These are phyloP conservation scores for Dendronephthya gigantea DNA, from an alignment of 64 coral and sea anemone species.

Conservation along the genomic window DNA sequence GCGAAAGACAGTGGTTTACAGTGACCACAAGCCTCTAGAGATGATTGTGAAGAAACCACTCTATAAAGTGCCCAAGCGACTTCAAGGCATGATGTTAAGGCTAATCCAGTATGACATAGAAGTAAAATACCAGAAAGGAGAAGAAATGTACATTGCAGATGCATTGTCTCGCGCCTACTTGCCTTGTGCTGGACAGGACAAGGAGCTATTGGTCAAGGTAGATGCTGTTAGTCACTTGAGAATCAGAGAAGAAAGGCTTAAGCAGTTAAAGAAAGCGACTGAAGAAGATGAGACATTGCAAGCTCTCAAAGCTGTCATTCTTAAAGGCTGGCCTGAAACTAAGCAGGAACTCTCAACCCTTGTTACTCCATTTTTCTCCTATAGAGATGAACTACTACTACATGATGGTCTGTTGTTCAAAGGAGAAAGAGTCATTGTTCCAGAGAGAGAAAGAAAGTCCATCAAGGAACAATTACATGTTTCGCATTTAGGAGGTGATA, in stretches of 20 bases:
- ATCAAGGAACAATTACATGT: background rate
- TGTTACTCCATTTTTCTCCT: background rate
- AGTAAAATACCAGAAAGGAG: no score
- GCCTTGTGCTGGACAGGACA: no score
- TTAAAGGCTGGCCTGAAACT: background rate
- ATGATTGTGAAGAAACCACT: no score
- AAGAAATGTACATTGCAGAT: no score
- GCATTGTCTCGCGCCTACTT: no score
- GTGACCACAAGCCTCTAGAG: no score
- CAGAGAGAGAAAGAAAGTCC: background rate
- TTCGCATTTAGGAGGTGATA: background rate
- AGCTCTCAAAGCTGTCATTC: background rate
- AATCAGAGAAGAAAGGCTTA: background rate
- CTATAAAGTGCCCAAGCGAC: no score
- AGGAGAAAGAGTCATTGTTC: background rate
- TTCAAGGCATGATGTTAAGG: no score
- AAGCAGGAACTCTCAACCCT: background rate
- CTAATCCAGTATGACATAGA: no score
- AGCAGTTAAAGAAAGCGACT: background rate
- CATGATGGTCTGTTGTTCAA: background rate
- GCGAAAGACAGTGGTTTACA: no score
- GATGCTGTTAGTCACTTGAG: no score
- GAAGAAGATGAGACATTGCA: background rate
- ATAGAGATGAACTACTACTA: background rate
- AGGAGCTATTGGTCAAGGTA: no score